Evolutionary conservation across 2,888 invertebrate species (phyloP), one percentile per base, ranked within the genome.

Genomic region (Andrena hattorfiana): DNA sequence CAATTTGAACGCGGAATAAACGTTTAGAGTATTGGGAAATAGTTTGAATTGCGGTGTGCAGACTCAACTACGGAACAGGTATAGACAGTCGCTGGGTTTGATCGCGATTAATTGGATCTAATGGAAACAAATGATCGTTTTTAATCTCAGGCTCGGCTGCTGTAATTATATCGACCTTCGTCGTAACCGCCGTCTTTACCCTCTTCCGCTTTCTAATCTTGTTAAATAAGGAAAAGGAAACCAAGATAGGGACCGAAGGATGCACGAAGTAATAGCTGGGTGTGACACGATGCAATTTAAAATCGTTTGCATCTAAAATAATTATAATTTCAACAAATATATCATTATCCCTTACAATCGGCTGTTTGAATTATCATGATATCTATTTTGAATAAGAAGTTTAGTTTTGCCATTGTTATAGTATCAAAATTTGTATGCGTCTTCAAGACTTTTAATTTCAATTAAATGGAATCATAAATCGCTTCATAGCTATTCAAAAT

Each of bases 101-200:
- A 63, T 67, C n/a, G 20, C 54, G 32, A 68, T 71, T 83, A 80
- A 83, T 60, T 48, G 71, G 26, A 64, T n/a, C 30, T 71, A 72
- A 83, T 80, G 82, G 75, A 83, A 80, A 80, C 75, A 80, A 83
- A 83, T 72, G 82, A 71, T 80, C 75, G 62, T 63, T 83, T 76
- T 80, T 80, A 80, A 80, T 83, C 82, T 71, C 62, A 59, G 68
- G 42, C 63, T 64, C 75, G 62, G 48, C 42, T 48, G 30, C 30
- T 42, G 66, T 62, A 82, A 84, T 77, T 75, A 63, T 70, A 68
- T 73, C 63, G 76, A 75, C 83, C 79, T 78, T 83, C 64, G 51
- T 28, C 42, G 49, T 71, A 64, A 68, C 76, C 54, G 63, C 23
- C 16, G 59, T 42, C 70, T 66, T 66, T 75, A 62, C 16, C 42